Evolutionary conservation across 1,140 invertebrate genomes (phyloP).

Genomic region (Nymphalis io): DNA sequence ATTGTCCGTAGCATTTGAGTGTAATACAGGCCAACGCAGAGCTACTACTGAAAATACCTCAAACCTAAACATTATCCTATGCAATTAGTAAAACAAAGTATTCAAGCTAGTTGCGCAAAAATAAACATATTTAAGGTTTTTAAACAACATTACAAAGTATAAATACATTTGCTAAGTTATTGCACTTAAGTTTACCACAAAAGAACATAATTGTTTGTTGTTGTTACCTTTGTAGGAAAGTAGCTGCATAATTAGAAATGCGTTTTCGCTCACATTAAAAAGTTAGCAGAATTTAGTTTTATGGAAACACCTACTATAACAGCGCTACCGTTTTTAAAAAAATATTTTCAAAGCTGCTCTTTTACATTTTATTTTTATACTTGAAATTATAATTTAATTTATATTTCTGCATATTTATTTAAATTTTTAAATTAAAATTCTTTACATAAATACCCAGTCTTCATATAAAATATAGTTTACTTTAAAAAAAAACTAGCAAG

Average conservation of each 20-base stretch:
- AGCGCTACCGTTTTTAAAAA: not conserved
- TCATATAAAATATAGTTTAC: too few relatives aligned
- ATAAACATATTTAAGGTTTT: too few relatives aligned
- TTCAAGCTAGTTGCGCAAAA: too few relatives aligned
- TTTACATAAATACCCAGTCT: too few relatives aligned
- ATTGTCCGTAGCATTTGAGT: too few relatives aligned
- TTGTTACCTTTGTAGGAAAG: not conserved
- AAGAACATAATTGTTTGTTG: slow-evolving; percentile 8
- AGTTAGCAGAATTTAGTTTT: slow-evolving; percentile 2
- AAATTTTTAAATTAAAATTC: too few relatives aligned
- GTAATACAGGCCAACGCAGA: too few relatives aligned
- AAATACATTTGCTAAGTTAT: slow-evolving; percentile 1
- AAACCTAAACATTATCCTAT: too few relatives aligned
- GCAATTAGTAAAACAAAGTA: too few relatives aligned
- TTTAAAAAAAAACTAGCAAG: too few relatives aligned
- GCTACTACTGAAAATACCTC: too few relatives aligned
- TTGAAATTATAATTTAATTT: not conserved
- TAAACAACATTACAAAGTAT: not conserved
- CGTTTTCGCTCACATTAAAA: slow-evolving; percentile 5
- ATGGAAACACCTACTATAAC: not conserved
- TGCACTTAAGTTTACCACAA: not conserved
- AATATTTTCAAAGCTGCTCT: not conserved
- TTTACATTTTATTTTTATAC: not conserved
- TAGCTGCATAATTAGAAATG: slow-evolving; percentile 8
- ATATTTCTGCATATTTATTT: too few relatives aligned